Base-by-base conservation (phyloP, 2,888 invertebrate genomes). In the Halictus quadricinctus region DNA sequence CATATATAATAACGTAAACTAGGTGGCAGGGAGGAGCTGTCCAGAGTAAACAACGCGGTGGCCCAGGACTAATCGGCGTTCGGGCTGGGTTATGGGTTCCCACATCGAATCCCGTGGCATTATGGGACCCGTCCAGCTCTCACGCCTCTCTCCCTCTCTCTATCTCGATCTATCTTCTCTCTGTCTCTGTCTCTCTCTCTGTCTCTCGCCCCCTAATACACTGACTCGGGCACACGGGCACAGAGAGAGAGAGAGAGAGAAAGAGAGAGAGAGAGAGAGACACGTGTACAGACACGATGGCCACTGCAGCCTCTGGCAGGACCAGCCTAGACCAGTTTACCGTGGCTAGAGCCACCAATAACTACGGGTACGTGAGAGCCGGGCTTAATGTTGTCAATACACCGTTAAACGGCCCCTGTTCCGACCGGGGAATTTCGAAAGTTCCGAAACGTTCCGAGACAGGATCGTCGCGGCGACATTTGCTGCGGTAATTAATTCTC, bases 41-140 rank as follows among this genome's bases (percentile, higher is more conserved):
- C 89, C 89, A 91, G 90, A 88, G 90, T 91, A 92, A 92, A 92
- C 92, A 92, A 92, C 91, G 91, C 88, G 92, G 91, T 92, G 91
- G 91, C 89, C 91, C 91, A 91, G 89, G 92, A 92, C 92, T 92
- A 92, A 92, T 92, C 92, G 92, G 88, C 88, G 89, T 91, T 92
- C 91, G 87, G 88, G 89, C 87, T 87, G 87, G 90, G 90, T 91
- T 91, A 91, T 90, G 91, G 79, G 92, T 92, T 91, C 92, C 91
- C 91, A 91, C 91, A 91, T 91, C 87, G 91, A 88, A 90, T 88
- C 89, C 90, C 86, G 87, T 89, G 89, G 91, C 87, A 90, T 90
- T 90, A 90, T 88, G 89, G 85, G 90, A 88, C 88, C 91, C 91
- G 90, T 89, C 84, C 88, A 88, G 90, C 91, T 91, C 90, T 91